Evolutionary conservation across 2,113 vertebrate genomes (phyloP), one percentile per base, ranked within the genome.

Genomic region (Columba janthina): DNA sequence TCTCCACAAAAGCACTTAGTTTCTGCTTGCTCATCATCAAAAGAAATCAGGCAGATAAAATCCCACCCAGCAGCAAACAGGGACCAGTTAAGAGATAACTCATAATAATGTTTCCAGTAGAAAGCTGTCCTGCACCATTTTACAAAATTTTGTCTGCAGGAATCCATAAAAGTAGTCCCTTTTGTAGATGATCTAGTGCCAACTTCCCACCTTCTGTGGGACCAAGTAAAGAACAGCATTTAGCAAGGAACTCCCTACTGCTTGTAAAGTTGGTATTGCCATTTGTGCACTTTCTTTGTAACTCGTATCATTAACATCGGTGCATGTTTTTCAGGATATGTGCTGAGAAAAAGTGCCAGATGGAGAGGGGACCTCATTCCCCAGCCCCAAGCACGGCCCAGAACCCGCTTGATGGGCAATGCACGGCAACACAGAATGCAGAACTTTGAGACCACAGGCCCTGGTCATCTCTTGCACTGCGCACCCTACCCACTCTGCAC

Each of bases 111-210:
- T 56, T 90, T 93, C 74, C 40, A 32, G 24, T 0, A 86, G 50
- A 78, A 85, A 65, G 65, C 81, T 89, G 34, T 54, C 50, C 81
- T 95, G 84, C 26, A 70, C 74, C 73, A 46, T 62, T 95, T 86
- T 26, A 72, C 32, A 74, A 22, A 79, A 36, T 56, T 34, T 38
- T 61, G 28, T 42, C 88, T 80, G 73, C 62, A 74, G 40, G 65
- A 77, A 82, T 83, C 58, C 56, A 58, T 32, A 67, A 78, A 78
- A 94, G 61, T 4, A 73, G 69, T 38, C 28, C 74, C 22, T 76
- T 79, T 42, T 48, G 76, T 75, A 74, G 77, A 70, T 32, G 38
- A 38, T 15, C 11, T n/a, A 44, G 24, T 57, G 69, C 56, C 76
- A 82, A 20, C 57, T 40, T n/a, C 67, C 48, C 54, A 19, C 48